Evolutionary conservation across 2,888 invertebrate species (phyloP).

Genomic region (Plebejus melissa): DNA sequence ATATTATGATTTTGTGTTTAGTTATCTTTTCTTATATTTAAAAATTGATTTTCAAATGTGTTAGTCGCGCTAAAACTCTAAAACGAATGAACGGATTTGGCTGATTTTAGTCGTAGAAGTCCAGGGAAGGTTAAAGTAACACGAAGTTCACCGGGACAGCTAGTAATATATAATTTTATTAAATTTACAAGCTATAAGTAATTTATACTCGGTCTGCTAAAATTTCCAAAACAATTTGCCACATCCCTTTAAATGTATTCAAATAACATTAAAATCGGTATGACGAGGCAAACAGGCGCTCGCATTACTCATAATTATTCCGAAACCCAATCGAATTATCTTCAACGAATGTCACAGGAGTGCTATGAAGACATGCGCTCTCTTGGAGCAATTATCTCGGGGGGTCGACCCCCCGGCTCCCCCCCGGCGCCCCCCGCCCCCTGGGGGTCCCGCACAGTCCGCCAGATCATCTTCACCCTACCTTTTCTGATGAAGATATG

Average conservation of each 20-base stretch:
- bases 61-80: too few species aligned
- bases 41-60: too few species aligned
- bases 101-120: too few species aligned
- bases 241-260: conserved; percentile 24
- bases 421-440: conserved; percentile 33
- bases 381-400: conserved; percentile 59
- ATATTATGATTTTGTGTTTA: too few species aligned
- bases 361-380: conserved; percentile 61
- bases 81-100: too few species aligned
- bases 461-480: conserved; percentile 72
- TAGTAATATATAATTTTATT: neutral
- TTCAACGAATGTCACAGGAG: conserved; percentile 58
- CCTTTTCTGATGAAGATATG: conserved; percentile 72
- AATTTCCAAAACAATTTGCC: conserved; percentile 3
- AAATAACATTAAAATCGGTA: conserved; percentile 29
- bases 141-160: too few species aligned
- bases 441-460: conserved; percentile 48
- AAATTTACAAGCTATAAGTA: neutral
- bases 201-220: neutral
- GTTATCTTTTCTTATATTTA: too few species aligned
- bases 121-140: too few species aligned
- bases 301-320: conserved; percentile 54
- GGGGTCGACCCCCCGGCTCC: conserved; percentile 38
- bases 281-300: conserved; percentile 24
- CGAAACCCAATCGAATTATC: conserved; percentile 66